Evolutionary conservation across 2,888 invertebrate species (phyloP).

Genomic region (Idaea dimidiata): DNA sequence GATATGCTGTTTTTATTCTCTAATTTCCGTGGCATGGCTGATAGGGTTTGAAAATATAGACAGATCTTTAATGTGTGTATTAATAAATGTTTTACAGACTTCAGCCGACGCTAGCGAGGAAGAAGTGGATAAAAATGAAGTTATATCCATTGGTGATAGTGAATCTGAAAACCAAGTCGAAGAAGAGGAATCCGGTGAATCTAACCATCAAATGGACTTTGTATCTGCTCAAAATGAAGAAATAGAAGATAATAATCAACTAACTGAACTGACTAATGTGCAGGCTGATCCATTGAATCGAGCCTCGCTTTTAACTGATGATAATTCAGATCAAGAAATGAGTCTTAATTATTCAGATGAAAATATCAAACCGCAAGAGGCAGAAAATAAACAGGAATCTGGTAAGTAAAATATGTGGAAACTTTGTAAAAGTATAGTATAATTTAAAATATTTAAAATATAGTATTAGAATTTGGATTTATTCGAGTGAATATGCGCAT

Average conservation of each 20-base stretch:
- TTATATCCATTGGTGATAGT: slow-evolving; percentile 54
- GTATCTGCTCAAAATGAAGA: slow-evolving; percentile 10
- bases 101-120: slow-evolving; percentile 33
- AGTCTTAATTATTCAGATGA: slow-evolving; percentile 59
- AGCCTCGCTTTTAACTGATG: slow-evolving; percentile 66
- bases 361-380: slow-evolving; percentile 29
- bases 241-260: slow-evolving; percentile 13
- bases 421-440: background rate
- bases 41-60: background rate
- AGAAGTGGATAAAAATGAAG: slow-evolving; percentile 42
- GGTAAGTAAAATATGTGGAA: slow-evolving; percentile 9
- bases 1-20: too few relatives aligned
- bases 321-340: slow-evolving; percentile 55
- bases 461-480: slow-evolving; percentile 13
- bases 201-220: slow-evolving; percentile 15
- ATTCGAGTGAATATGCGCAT: background rate
- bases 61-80: slow-evolving; percentile 2
- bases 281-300: slow-evolving; percentile 49
- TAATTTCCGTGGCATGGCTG: too few relatives aligned
- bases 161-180: slow-evolving; percentile 41
- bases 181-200: slow-evolving; percentile 16
- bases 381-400: slow-evolving; percentile 20
- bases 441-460: slow-evolving; percentile 10
- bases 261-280: slow-evolving; percentile 7
- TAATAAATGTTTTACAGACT: slow-evolving; percentile 30